Base-by-base conservation (phyloP, 2,888 invertebrate species). In the Lottia gigantea region DNA sequence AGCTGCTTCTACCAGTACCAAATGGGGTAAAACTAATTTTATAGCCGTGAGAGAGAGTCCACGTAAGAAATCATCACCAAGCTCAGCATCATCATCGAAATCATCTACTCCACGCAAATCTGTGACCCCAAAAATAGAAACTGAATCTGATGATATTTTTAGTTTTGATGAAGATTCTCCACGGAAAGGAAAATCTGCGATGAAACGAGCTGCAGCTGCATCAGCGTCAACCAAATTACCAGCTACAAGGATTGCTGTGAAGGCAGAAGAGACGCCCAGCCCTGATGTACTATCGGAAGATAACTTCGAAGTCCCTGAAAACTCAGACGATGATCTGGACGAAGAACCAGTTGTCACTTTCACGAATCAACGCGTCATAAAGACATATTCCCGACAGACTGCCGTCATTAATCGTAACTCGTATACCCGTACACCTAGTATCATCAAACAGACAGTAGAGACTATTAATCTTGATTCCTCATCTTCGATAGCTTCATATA, bases 11-110 rank as follows among this genome's bases (percentile, higher is more conserved):
- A 78, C 79, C 14, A 77, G 78, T 46, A 75, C 82, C 26, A 84
- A 83, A 76, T 84, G 85, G 85, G 84, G 84, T 12, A 83, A 83
- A 70, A 82, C 83, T 55, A 83, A 82, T n/a, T 83, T 82, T 75
- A 79, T 78, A 25, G 81, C 83, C n/a, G 73, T 80, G 8, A 72
- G 83, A 71, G 79, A 76, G 47, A 75, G 71, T 62, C 78, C 79
- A 66, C 78, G 76, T 65, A 71, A 71, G 26, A 80, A 78, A 67
- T 64, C 71, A 7, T 79, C 79, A 31, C 25, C 66, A 47, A 77
- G 77, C 62, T 55, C 45, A 40, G 25, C 55, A 8, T 55, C 55
- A 26, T 47, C 64, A 15, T 66, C 62, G 3, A 68, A 66, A 23
- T 46, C 68, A 11, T 66, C 64, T 14, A 71, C 66, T n/a, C 47